Conservation (phyloP, 2,797 vertebrate species). For the Macropus fuliginosus region DNA sequence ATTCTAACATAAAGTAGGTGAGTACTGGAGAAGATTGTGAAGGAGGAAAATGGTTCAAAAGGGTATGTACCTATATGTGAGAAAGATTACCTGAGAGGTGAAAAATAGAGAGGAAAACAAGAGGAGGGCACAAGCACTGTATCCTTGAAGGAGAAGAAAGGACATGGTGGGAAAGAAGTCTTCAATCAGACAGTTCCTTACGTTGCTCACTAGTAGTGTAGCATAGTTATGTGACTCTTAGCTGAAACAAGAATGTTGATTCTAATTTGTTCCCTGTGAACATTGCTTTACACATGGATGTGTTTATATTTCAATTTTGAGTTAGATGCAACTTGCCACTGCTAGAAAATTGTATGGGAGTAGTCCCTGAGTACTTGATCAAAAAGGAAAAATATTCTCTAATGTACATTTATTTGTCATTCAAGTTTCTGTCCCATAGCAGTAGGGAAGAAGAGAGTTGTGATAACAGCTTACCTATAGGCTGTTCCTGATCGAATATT, state of each 20-base stretch:
- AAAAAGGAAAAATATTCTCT: background rate
- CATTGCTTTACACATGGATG: background rate
- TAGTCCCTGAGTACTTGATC: background rate
- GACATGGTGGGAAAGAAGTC: background rate
- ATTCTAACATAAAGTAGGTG: background rate
- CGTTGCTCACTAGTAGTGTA: background rate
- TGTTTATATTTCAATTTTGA: background rate
- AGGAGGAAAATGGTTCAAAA: background rate
- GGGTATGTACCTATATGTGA: background rate
- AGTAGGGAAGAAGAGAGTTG: background rate
- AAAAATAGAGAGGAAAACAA: background rate
- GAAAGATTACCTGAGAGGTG: background rate
- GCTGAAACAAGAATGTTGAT: background rate
- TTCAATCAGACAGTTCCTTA: background rate
- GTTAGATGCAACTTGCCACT: background rate
- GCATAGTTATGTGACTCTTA: background rate
- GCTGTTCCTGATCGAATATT: background rate
- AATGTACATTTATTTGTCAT: background rate
- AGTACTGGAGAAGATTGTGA: background rate
- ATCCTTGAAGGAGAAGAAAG: background rate
- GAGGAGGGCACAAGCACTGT: background rate
- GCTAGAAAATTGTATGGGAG: background rate
- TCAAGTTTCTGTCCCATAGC: background rate
- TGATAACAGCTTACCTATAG: background rate
- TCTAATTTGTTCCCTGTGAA: background rate